A percentile compares a stretch with the other conserved stretches of the same genome.
phyloP scores from a whole-genome alignment of 2,113 vertebrate species.

The Phrynocephalus versicolor region DNA sequence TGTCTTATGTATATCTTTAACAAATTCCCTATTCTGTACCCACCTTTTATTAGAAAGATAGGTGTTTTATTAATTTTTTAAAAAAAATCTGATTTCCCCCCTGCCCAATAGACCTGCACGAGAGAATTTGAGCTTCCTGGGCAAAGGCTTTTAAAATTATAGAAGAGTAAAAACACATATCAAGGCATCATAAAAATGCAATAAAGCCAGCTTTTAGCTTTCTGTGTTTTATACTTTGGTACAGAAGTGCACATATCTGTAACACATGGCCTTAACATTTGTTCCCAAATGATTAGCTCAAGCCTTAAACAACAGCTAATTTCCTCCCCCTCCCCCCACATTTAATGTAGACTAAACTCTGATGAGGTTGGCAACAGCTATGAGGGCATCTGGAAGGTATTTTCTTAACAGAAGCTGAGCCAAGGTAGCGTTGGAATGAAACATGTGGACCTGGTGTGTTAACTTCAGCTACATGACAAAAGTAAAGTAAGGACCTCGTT shows the following conservation, averaged over 20 bases:
- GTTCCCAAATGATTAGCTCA: not conserved
- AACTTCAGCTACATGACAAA: constrained; percentile 33
- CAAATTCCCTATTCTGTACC: not conserved
- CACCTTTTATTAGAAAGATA: constrained; percentile 1
- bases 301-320: not conserved
- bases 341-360: constrained; percentile 51
- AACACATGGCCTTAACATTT: constrained; percentile 29
- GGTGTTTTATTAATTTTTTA: too few relatives aligned
- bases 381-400: constrained; percentile 73
- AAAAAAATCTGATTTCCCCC: too few relatives aligned
- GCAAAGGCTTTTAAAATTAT: constrained; percentile 10
- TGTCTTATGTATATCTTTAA: not conserved
- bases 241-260: constrained; percentile 34
- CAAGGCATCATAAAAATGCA: constrained; percentile 41
- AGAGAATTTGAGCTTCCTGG: constrained; percentile 15
- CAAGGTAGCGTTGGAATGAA: constrained; percentile 65
- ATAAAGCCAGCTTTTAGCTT: not conserved
- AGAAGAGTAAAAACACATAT: constrained; percentile 44
- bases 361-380: constrained; percentile 51
- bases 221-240: constrained; percentile 35
- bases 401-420: constrained; percentile 59
- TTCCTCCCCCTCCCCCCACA: not conserved
- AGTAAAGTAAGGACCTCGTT: constrained; percentile 36
- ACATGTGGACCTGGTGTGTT: constrained; percentile 61
- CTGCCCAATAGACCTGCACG: constrained; percentile 38